Conservation (phyloP, 2,888 invertebrate species). For the Eupithecia pulchellata region DNA sequence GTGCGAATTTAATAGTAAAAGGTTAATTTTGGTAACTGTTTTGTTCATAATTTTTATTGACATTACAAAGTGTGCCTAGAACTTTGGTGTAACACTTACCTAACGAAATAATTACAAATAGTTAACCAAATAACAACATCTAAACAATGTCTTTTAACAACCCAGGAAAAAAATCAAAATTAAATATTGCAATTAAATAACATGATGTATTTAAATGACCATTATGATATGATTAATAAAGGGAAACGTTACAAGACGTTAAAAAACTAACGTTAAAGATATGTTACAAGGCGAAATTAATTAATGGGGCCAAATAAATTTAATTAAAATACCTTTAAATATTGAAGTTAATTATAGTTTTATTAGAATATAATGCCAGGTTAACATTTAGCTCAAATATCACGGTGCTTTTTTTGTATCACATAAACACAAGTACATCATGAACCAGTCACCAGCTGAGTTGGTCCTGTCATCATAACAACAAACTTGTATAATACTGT, state of each 20-base stretch:
- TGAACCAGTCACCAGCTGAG: conserved; percentile 41
- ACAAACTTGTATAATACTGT: conserved; percentile 58
- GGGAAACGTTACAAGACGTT: conserved; percentile 16
- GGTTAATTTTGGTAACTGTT: conserved; percentile 65
- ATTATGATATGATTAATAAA: too few relatives aligned
- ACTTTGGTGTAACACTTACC: conserved; percentile 77
- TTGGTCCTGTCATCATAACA: conserved; percentile 42
- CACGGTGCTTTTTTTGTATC: conserved; percentile 48
- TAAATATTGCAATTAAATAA: not conserved
- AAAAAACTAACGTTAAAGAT: too few relatives aligned
- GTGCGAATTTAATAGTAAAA: conserved; percentile 64
- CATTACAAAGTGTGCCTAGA: conserved; percentile 33
- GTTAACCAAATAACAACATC: conserved; percentile 73
- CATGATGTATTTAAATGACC: not conserved
- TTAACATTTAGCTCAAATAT: conserved; percentile 47
- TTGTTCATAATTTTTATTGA: conserved; percentile 46
- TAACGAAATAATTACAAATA: conserved; percentile 73
- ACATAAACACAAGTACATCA: conserved; percentile 44
- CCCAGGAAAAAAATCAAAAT: conserved; percentile 6
- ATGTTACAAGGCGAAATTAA: conserved; percentile 11
- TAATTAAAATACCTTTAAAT: conserved; percentile 45
- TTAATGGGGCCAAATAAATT: conserved; percentile 28
- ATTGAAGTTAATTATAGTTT: conserved; percentile 56
- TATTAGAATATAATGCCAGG: conserved; percentile 62
- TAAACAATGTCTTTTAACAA: conserved; percentile 74